These are phyloP conservation scores for Dasysyrphus tricinctus DNA, from an alignment of 2,888 invertebrate species.

Conservation along the genomic window DNA sequence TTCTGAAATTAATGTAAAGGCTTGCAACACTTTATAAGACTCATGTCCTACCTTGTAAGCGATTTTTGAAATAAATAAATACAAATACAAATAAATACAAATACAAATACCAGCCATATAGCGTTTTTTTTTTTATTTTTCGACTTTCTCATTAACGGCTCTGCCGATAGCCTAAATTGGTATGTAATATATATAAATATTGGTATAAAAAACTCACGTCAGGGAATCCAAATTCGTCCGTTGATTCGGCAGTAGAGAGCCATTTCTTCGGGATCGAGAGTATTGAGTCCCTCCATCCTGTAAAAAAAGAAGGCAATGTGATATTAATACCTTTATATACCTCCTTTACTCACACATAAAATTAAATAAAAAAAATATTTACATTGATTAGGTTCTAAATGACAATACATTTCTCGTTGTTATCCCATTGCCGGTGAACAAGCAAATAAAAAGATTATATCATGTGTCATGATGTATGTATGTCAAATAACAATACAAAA, in stretches of 20 bases:
- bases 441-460: conserved; percentile 69
- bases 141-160: no score
- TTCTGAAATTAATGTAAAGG: no score
- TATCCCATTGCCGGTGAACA: conserved; percentile 13
- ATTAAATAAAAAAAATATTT: conserved; percentile 29
- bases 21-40: no score
- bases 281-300: conserved; percentile 91
- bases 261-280: conserved; percentile 89
- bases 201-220: conserved; percentile 83
- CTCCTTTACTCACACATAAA: conserved; percentile 2
- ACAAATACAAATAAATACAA: no score
- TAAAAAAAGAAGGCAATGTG: conserved; percentile 35
- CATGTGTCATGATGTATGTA: conserved; percentile 68
- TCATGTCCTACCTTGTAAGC: no score
- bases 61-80: no score
- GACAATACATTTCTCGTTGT: conserved; percentile 47
- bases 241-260: conserved; percentile 84
- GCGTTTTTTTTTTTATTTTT: no score
- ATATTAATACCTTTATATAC: not conserved
- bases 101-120: no score
- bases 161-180: no score
- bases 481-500: conserved; percentile 14
- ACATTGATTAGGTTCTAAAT: conserved; percentile 56
- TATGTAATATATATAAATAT: no score
- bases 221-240: conserved; percentile 84